Conservation (phyloP, 1,140 invertebrate genomes). For the Sitobion miscanthi region DNA sequence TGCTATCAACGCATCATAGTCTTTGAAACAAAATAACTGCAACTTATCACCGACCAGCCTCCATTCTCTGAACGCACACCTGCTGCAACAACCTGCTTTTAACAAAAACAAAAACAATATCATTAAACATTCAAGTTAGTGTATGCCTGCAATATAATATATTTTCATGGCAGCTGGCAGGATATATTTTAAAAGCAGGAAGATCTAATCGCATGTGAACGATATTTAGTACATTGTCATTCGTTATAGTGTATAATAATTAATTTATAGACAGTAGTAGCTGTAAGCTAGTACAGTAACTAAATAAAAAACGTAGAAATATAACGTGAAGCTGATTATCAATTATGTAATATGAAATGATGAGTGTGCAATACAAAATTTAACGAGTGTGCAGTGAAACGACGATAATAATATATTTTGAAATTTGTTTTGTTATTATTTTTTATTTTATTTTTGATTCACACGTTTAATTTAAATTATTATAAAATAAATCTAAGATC, state of each 20-base stretch:
- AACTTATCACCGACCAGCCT: constrained; percentile 40
- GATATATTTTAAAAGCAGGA: neutral
- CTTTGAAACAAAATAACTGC: constrained; percentile 51
- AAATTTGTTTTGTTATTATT: neutral
- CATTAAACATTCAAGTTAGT: neutral
- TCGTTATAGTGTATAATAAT: neutral
- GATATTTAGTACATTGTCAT: neutral
- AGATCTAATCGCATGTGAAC: neutral
- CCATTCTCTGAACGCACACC: constrained; percentile 50
- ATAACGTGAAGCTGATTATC: neutral
- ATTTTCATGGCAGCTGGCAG: neutral
- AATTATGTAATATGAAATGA: neutral
- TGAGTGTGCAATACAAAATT: neutral
- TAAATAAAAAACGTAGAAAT: neutral
- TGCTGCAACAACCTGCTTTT: constrained; percentile 46
- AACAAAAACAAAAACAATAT: constrained; percentile 23
- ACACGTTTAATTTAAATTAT: neutral
- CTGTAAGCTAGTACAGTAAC: neutral
- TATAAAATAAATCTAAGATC: neutral
- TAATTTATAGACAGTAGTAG: neutral
- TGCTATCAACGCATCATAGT: constrained; percentile 41
- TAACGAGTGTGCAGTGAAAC: neutral
- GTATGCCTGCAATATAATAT: neutral
- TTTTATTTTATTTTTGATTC: neutral
- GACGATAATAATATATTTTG: too few relatives aligned